Evolutionary conservation across 2,113 vertebrate species (phyloP), one percentile per base, ranked within the genome.

Genomic region (Cranoglanis bouderius): DNA sequence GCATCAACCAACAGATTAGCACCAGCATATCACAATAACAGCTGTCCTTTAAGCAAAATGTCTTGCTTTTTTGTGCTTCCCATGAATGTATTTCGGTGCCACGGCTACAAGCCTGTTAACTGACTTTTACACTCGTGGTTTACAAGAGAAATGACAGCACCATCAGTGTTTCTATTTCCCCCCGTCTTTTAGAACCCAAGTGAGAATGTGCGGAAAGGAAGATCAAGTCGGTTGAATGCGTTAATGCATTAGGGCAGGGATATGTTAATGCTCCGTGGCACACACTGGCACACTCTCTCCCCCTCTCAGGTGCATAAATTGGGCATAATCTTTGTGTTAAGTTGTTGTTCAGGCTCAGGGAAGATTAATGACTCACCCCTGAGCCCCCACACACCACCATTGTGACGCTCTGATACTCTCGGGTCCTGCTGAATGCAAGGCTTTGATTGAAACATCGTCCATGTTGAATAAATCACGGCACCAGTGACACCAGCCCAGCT

Each of bases 301-400:
- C 89, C 90, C 77, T 90, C 87, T 87, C 57, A 85, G 89, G 88
- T 91, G 89, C 90, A 92, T 90, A 81, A 77, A 90, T 86, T 59
- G 80, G 75, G 67, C 57, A 61, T 88, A 90, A 90, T 90, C 89
- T 92, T 90, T 84, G 90, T 88, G 90, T 90, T 59, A 92, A 82
- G 82, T 87, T 89, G 88, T 91, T 93, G 92, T 92, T 93, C 78
- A 88, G 55, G 84, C 84, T 85, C 85, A 61, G 63, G 61, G 49
- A 88, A 92, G 91, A 93, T 93, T 92, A 92, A 94, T 92, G 89
- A 90, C 85, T 84, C 84, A 43, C 88, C 51, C 84, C 57, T 75
- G 70, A 74, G 86, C 63, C 59, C 80, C 90, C 84, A 75, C 89
- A 46, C 88, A 74, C 88, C 63, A 91, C 67, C 86, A 90, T 67